Conservation (phyloP, 2,113 vertebrate species). For the Seriola dumerili region DNA sequence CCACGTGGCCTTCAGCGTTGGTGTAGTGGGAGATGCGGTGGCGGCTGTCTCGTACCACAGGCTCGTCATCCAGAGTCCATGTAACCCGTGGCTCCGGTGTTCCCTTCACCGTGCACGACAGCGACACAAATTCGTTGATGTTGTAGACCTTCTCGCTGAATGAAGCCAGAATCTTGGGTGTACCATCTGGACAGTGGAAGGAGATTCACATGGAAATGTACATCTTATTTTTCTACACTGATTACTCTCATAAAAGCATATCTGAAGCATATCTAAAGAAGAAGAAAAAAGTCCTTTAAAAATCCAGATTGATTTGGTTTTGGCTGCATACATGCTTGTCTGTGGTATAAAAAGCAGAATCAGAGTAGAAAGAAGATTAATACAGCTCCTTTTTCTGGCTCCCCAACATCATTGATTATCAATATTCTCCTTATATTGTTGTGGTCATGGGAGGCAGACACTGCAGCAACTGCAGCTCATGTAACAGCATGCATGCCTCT, state of each 20-base stretch:
- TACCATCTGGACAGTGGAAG: conserved; percentile 88
- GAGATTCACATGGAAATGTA: not conserved
- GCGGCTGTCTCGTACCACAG: conserved; percentile 90
- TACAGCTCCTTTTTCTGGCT: conserved; percentile 69
- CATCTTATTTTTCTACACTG: not conserved
- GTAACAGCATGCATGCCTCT: conserved; percentile 70
- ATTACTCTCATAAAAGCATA: conserved; percentile 46
- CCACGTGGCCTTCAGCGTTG: conserved; percentile 91
- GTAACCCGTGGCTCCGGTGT: conserved; percentile 93
- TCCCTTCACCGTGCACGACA: conserved; percentile 96
- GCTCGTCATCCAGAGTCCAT: conserved; percentile 97
- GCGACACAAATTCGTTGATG: conserved; percentile 94
- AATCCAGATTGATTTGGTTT: conserved; percentile 14
- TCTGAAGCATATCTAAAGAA: conserved; percentile 46
- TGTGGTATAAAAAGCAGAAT: not conserved
- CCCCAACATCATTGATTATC: conserved; percentile 89
- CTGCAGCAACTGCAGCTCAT: conserved; percentile 83
- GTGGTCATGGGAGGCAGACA: conserved; percentile 84
- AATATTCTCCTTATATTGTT: conserved; percentile 86
- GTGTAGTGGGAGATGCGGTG: conserved; percentile 95
- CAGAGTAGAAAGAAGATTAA: conserved; percentile 34
- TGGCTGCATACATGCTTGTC: not conserved
- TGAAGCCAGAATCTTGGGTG: conserved; percentile 97
- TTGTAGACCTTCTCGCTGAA: conserved; percentile 99
- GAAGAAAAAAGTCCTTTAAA: not conserved